These are phyloP conservation scores for Heterodera carotae DNA, from an alignment of 1,140 invertebrate species.

Conservation along the genomic window DNA sequence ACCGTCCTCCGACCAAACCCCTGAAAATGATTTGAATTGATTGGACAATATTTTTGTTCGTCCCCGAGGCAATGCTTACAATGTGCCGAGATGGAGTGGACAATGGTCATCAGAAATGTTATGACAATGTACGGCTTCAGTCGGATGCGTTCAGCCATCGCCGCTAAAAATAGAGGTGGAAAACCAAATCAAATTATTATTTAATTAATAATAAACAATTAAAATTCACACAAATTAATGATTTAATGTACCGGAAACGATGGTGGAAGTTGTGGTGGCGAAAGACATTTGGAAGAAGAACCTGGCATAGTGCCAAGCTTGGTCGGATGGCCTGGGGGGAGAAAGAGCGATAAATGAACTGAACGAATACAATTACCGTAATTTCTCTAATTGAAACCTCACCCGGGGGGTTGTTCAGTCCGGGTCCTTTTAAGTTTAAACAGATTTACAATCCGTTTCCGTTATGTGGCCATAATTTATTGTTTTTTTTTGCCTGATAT, in stretches of 20 bases:
- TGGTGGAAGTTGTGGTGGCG: conserved; percentile 68
- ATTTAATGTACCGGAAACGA: conserved; percentile 59
- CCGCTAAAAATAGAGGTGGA: conserved; percentile 52
- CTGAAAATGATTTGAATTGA: conserved; percentile 53
- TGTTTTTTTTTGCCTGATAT: too few species aligned
- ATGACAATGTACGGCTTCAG: conserved; percentile 87
- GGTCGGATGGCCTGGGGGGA: conserved; percentile 35
- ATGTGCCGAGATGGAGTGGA: conserved; percentile 90
- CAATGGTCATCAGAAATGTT: conserved; percentile 82
- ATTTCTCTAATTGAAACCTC: too few species aligned
- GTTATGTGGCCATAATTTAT: too few species aligned
- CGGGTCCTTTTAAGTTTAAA: too few species aligned
- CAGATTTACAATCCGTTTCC: too few species aligned
- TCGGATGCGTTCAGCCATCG: conserved; percentile 74
- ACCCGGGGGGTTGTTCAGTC: too few species aligned
- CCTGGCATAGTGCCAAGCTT: conserved; percentile 62
- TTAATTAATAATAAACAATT: not conserved
- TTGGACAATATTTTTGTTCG: conserved; percentile 72
- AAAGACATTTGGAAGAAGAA: conserved; percentile 67
- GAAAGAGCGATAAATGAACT: not conserved
- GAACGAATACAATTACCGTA: too few species aligned
- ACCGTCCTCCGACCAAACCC: conserved; percentile 79
- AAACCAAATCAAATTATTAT: conserved; percentile 15
- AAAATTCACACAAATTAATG: too few species aligned
- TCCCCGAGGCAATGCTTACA: conserved; percentile 61